phyloP scores from a whole-genome alignment of 2,113 vertebrate genomes.

The Lophius piscatorius region DNA sequence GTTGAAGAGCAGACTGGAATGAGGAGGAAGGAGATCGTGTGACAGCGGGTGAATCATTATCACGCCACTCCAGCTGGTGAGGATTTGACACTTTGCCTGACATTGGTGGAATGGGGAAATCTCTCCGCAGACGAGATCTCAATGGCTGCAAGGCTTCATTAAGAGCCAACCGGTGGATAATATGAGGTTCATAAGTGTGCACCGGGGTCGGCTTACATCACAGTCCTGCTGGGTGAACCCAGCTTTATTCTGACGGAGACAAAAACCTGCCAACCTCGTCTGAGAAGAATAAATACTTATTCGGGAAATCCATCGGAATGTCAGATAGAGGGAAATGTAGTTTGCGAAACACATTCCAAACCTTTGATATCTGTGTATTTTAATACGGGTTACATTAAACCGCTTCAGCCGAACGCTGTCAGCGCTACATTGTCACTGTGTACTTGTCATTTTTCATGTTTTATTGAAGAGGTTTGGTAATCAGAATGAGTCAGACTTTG shows the following conservation, averaged over 20 bases:
- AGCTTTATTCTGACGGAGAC: constrained; percentile 29
- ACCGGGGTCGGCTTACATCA: not conserved
- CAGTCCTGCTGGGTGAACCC: constrained; percentile 2
- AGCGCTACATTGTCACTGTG: not conserved
- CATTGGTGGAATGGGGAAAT: constrained; percentile 44
- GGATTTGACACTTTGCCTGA: constrained; percentile 61
- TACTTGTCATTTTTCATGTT: constrained; percentile 31
- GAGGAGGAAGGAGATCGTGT: constrained; percentile 60
- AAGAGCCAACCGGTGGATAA: constrained; percentile 1
- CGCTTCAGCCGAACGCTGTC: constrained; percentile 1
- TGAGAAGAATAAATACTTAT: constrained; percentile 53
- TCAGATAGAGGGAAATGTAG: constrained; percentile 16
- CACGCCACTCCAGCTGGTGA: constrained; percentile 64
- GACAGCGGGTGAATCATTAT: constrained; percentile 55
- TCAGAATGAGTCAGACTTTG: no score
- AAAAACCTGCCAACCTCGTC: constrained; percentile 16
- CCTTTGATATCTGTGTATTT: constrained; percentile 15
- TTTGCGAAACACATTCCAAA: constrained; percentile 52
- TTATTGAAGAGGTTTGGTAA: constrained; percentile 29
- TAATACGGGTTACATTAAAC: constrained; percentile 13
- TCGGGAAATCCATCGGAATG: constrained; percentile 11
- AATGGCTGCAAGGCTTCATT: not conserved
- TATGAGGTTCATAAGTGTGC: not conserved
- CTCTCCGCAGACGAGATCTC: constrained; percentile 27
- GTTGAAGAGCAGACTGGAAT: constrained; percentile 33